Base-by-base conservation (phyloP, 1,140 invertebrate species). In the Paramacrobiotus metropolitanus region DNA sequence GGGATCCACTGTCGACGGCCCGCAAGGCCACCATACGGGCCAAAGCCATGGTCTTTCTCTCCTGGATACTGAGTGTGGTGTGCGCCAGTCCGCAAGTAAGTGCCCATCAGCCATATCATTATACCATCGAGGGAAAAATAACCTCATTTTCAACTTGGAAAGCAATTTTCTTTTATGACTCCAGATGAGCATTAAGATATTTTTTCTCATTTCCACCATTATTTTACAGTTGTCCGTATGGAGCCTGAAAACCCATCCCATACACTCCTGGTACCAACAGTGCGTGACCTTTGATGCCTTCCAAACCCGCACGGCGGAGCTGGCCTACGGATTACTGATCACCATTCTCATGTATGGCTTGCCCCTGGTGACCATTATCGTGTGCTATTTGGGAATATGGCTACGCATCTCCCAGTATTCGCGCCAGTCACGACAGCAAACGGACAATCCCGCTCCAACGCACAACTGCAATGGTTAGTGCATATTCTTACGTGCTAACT, bases 1-100 rank as follows among this genome's bases (percentile, higher is more conserved):
- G 48, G 48, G 48, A 55, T 55, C 48, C 48, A 24, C 24, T 55
- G 48, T 55, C 48, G 24, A 55, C 48, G 4, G 48, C 24, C 4
- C 9, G 9, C 24, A 9, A 24, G 9, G 48, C 48, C 48, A 55
- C 48, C 24, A 18, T 4, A 9, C 48, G 48, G 24, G 48, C 48
- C 15, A 55, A 55, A 55, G 48, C 24, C 15, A 55, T 55, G 48
- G 48, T 55, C 15, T 55, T 9, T 55, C 9, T 28, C 24, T 15
- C 48, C 48, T 55, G 48, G 48, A 18, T 55, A 9, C 24, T 55
- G 9, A 55, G 48, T 24, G 9, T 55, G 15, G 48, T 28, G 15
- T 55, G 48, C 48, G 48, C 48, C 24, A 55, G 9, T 55, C 48
- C 48, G 24, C 48, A 55, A 24, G 48, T 55, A 24, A 15, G n/a